Evolutionary conservation across 2,797 vertebrate species (phyloP).

Genomic region (Syndactyla subalaris): DNA sequence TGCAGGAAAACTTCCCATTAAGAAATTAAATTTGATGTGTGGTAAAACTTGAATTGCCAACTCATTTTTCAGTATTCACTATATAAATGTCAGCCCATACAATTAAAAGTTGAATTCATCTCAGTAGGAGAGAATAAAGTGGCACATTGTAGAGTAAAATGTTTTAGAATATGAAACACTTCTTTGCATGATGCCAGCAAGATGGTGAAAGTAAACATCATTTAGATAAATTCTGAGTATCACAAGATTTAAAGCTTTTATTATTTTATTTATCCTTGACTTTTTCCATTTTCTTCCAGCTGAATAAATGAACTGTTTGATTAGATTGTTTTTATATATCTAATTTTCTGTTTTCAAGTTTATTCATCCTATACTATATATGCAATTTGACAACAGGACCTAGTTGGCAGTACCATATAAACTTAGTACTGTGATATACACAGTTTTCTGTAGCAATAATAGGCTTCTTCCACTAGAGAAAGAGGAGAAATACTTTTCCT

Average conservation of each 20-base stretch:
- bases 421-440: not conserved
- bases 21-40: not conserved
- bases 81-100: not conserved
- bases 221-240: not conserved
- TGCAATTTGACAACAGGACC: not conserved
- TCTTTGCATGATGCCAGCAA: not conserved
- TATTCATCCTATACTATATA: not conserved
- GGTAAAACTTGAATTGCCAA: not conserved
- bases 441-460: not conserved
- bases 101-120: not conserved
- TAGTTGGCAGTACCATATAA: not conserved
- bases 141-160: not conserved
- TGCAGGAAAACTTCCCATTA: not conserved
- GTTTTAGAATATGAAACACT: not conserved
- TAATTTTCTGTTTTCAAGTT: not conserved
- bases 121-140: not conserved
- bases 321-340: not conserved
- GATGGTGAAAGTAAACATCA: not conserved
- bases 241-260: not conserved
- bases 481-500: not conserved
- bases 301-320: not conserved
- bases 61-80: not conserved
- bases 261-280: not conserved
- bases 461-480: not conserved
- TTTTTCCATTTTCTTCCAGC: not conserved